Evolutionary conservation across 2,797 vertebrate species (phyloP).

Genomic region (Distichodus sexfasciatus): DNA sequence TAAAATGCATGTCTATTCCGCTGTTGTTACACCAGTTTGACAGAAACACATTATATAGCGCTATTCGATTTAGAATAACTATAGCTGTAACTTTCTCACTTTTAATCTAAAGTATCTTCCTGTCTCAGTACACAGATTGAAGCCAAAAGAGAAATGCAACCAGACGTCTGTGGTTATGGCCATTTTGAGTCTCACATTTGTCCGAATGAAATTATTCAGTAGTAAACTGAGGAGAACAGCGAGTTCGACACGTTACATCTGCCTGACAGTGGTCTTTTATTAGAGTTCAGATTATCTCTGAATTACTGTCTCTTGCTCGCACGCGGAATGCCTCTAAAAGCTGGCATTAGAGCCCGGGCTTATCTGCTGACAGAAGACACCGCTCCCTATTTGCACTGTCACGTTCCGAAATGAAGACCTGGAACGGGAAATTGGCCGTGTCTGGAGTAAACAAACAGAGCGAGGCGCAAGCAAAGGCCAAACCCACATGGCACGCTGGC

Average conservation of each 20-base stretch:
- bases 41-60: no score
- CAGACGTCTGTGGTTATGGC: neutral
- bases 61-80: no score
- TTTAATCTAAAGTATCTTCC: no score
- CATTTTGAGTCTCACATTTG: neutral
- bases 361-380: conserved; percentile 20
- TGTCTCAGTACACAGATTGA: no score
- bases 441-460: conserved; percentile 42
- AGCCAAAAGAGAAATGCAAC: neutral
- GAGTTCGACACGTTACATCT: neutral
- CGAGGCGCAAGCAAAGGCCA: conserved; percentile 40
- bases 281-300: conserved; percentile 33
- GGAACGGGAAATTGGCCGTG: conserved; percentile 29
- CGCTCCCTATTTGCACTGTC: conserved; percentile 25
- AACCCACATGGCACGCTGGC: conserved; percentile 1
- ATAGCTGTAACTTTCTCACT: no score
- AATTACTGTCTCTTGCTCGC: conserved; percentile 13
- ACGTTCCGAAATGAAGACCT: conserved; percentile 39
- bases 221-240: neutral
- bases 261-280: conserved; percentile 25
- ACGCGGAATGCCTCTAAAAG: conserved; percentile 21
- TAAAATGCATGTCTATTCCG: no score
- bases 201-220: neutral
- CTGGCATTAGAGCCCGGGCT: conserved; percentile 23
- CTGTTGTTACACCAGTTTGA: no score